Conservation (phyloP, 1,140 invertebrate genomes). For the Pentalonia nigronervosa region DNA sequence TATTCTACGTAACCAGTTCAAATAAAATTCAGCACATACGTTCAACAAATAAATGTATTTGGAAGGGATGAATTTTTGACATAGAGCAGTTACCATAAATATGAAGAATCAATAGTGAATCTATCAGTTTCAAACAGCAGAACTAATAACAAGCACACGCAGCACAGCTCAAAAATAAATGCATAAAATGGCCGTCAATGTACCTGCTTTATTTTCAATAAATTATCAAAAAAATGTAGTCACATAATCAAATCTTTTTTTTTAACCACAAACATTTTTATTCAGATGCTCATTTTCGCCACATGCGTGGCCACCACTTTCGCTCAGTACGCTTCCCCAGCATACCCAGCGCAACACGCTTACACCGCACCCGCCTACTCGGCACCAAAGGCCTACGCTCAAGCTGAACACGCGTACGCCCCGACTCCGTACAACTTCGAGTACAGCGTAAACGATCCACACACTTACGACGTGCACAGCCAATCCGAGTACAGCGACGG, state of each 20-base stretch:
- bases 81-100: neutral
- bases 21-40: neutral
- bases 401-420: too few relatives aligned
- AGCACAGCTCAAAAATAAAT: neutral
- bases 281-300: constrained; percentile 63
- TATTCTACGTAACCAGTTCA: neutral
- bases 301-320: constrained; percentile 65
- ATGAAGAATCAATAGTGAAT: neutral
- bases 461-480: too few relatives aligned
- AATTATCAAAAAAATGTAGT: too few relatives aligned
- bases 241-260: too few relatives aligned
- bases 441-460: too few relatives aligned
- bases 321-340: constrained; percentile 60
- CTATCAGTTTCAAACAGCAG: neutral
- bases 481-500: too few relatives aligned
- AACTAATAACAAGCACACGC: neutral
- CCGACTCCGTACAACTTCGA: too few relatives aligned
- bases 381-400: constrained; percentile 59
- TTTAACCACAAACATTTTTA: neutral
- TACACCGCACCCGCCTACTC: constrained; percentile 62
- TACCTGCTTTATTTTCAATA: neutral
- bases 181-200: neutral
- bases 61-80: neutral
- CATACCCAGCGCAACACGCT: constrained; percentile 41
- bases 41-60: neutral